These are phyloP conservation scores for Parauchenoglanis ngamensis DNA, from an alignment of 2,797 vertebrate genomes.

Conservation along the genomic window DNA sequence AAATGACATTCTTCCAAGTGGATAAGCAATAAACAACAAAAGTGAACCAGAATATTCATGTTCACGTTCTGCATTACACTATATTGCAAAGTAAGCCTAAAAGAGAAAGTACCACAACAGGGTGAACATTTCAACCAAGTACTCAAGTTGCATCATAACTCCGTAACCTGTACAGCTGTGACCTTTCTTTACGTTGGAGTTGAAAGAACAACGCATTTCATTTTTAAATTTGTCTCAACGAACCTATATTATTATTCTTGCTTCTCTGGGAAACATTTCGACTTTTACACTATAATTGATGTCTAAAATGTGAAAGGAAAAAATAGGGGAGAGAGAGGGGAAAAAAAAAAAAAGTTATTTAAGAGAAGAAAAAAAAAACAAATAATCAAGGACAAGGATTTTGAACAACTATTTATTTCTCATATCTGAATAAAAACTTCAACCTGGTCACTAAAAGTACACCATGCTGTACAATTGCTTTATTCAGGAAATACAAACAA, in stretches of 20 bases:
- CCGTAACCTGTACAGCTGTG: too few species aligned
- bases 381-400: constrained; percentile 40
- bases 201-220: too few species aligned
- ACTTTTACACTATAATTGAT: not conserved
- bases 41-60: not conserved
- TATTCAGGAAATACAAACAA: constrained; percentile 64
- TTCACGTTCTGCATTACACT: not conserved
- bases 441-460: constrained; percentile 64
- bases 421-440: constrained; percentile 77
- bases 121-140: too few species aligned
- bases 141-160: too few species aligned
- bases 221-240: too few species aligned
- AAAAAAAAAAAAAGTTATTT: too few species aligned
- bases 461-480: constrained; percentile 67
- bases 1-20: not conserved
- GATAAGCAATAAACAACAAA: not conserved
- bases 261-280: not conserved
- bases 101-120: not conserved
- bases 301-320: not conserved
- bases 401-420: constrained; percentile 78
- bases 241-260: too few species aligned
- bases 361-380: not conserved
- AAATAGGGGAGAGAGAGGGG: not conserved
- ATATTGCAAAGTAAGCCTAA: not conserved
- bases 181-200: too few species aligned